phyloP scores from a whole-genome alignment of 92 coral and sea anemone species.

The Pocillopora grandis region DNA sequence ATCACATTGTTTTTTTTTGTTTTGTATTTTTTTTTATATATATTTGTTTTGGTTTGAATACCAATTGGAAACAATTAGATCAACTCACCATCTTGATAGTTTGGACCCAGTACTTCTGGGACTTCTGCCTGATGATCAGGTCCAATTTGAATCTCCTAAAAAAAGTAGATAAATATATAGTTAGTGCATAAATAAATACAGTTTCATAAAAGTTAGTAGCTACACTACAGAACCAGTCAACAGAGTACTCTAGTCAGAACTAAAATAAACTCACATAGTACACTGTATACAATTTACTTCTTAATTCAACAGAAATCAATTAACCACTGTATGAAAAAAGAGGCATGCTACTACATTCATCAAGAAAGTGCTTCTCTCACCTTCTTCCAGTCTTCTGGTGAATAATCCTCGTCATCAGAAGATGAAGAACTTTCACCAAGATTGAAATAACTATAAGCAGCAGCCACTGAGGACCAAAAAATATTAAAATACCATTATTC shows the following conservation, averaged over 20 bases:
- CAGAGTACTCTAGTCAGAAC: no score
- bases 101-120: constrained; percentile 77
- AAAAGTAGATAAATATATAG: neutral
- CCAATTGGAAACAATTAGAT: neutral
- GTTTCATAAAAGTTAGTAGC: no score
- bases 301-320: no score
- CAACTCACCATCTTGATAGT: constrained; percentile 50
- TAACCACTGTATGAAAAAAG: no score
- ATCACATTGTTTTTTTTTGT: no score
- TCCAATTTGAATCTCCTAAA: constrained; percentile 95
- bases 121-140: constrained; percentile 98
- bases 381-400: constrained; percentile 98
- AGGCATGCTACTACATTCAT: no score
- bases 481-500: neutral
- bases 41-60: neutral
- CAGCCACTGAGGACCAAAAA: constrained; percentile 74
- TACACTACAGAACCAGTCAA: no score
- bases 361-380: constrained; percentile 33
- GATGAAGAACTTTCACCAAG: constrained; percentile 93
- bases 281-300: no score
- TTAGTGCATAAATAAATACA: no score
- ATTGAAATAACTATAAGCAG: constrained; percentile 93
- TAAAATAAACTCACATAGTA: no score
- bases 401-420: constrained; percentile 91
- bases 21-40: no score